Evolutionary conservation across 2,888 invertebrate genomes (phyloP), one percentile per base, ranked within the genome.

Genomic region (Gibbula magus): DNA sequence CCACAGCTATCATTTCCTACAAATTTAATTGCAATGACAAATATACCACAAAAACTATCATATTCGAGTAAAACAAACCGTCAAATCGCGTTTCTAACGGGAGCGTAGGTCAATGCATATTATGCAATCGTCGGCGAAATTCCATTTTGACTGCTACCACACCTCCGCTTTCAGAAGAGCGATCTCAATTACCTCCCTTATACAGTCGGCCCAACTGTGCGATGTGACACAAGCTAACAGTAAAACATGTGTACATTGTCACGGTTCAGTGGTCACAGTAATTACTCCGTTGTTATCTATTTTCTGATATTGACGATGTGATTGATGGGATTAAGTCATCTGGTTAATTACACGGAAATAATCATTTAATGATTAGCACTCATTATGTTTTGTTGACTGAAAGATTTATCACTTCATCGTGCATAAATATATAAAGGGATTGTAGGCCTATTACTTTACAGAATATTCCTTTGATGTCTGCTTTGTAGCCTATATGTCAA

Each of bases 131-230:
- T 25, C 29, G 25, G 29, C 29, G 61, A 25, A 25, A 61, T 61
- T 61, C 61, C 61, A 61, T 61, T 61, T 61, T 29, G 25, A 61
- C 61, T 13, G 61, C 61, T 61, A 61, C 61, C 61, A 25, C 61
- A 18, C 61, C 61, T 61, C 61, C 61, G 61, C 61, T 61, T 61
- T 61, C 61, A 61, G 61, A 61, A 61, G 61, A 61, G 61, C 61
- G 61, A 29, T 29, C n/a, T 61, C 61, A 61, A 61, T 61, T 61
- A 61, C 61, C 61, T 61, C 61, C 61, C 61, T n/a, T 61, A 61
- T 61, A 61, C 61, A 61, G 61, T 61, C 61, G 61, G 16, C 29
- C 61, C 61, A 61, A 61, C 61, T 25, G 61, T 25, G 25, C 29
- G 61, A 61, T 61, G 25, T 61, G 61, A 29, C 16, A 10, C 20